Evolutionary conservation across 2,888 invertebrate genomes (phyloP).

Genomic region (Sinhomidia bicolor): DNA sequence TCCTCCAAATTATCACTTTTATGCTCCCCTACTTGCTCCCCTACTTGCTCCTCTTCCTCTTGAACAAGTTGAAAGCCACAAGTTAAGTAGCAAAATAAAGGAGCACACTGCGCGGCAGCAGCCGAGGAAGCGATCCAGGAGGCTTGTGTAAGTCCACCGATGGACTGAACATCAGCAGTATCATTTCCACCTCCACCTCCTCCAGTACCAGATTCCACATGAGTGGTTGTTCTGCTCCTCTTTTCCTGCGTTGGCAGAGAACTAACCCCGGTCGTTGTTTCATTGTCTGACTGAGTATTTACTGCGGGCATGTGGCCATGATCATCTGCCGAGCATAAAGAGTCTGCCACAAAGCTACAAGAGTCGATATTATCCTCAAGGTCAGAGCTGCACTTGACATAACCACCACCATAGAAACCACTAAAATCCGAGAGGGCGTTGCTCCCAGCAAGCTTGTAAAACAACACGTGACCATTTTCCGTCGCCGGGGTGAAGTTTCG

Average conservation of each 20-base stretch:
- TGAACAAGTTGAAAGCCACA: conserved; percentile 22
- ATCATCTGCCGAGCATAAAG: conserved; percentile 56
- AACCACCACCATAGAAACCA: conserved; percentile 38
- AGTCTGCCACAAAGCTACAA: conserved; percentile 55
- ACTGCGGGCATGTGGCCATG: conserved; percentile 1
- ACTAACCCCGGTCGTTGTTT: conserved; percentile 31
- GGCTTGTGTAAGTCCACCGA: conserved; percentile 13
- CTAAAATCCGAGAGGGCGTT: conserved; percentile 58
- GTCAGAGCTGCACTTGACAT: conserved; percentile 57
- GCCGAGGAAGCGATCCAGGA: neutral
- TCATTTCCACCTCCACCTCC: neutral
- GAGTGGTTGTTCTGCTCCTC: neutral
- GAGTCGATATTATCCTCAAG: conserved; percentile 63
- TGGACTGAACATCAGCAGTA: conserved; percentile 32
- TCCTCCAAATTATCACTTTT: neutral
- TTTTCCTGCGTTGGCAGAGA: neutral
- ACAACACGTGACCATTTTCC: conserved; percentile 70
- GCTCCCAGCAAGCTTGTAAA: conserved; percentile 48
- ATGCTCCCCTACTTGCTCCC: no score
- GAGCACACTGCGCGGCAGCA: conserved; percentile 23
- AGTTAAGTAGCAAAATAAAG: conserved; percentile 49
- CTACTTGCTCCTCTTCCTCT: neutral
- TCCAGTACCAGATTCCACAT: neutral
- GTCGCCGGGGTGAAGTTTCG: conserved; percentile 71
- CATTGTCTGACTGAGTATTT: conserved; percentile 26